These are phyloP conservation scores for Stramonita haemastoma DNA, from an alignment of 2,888 invertebrate species.

Conservation along the genomic window DNA sequence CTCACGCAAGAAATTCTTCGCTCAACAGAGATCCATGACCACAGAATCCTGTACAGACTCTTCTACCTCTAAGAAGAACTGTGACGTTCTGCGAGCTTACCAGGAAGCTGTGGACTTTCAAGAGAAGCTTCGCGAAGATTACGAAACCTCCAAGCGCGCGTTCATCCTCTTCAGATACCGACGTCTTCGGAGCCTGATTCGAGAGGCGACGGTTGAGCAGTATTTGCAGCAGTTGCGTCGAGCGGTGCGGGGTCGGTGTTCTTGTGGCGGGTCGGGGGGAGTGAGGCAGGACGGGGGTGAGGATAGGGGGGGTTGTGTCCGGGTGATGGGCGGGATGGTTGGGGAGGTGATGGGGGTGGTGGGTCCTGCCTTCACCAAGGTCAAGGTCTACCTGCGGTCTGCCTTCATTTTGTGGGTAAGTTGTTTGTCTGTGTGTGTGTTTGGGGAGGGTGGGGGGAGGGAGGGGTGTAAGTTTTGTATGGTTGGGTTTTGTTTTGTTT, in stretches of 20 bases:
- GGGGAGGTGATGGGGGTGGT: not conserved
- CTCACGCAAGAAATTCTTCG: not conserved
- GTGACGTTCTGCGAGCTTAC: constrained; percentile 24
- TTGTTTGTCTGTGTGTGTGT: not conserved
- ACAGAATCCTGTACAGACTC: not conserved
- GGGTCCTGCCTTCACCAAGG: not conserved
- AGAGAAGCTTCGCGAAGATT: constrained; percentile 5
- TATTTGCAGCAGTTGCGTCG: not conserved
- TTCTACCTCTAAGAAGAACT: not conserved
- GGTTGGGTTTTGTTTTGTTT: no score
- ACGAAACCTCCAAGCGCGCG: constrained; percentile 18
- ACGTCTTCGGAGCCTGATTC: constrained; percentile 23
- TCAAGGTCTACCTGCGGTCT: not conserved
- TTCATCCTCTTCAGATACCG: constrained; percentile 27
- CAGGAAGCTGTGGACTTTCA: constrained; percentile 12
- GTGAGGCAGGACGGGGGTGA: not conserved
- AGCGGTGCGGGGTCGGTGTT: not conserved
- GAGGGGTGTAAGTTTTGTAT: no score
- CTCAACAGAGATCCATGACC: not conserved
- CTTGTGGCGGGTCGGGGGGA: not conserved
- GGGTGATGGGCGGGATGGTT: not conserved
- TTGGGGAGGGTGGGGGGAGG: no score
- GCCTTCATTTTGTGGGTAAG: not conserved
- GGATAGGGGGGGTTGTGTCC: not conserved
- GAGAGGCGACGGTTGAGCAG: constrained; percentile 25